phyloP scores from a whole-genome alignment of 2,888 invertebrate species.

The Drosophila mercatorum region DNA sequence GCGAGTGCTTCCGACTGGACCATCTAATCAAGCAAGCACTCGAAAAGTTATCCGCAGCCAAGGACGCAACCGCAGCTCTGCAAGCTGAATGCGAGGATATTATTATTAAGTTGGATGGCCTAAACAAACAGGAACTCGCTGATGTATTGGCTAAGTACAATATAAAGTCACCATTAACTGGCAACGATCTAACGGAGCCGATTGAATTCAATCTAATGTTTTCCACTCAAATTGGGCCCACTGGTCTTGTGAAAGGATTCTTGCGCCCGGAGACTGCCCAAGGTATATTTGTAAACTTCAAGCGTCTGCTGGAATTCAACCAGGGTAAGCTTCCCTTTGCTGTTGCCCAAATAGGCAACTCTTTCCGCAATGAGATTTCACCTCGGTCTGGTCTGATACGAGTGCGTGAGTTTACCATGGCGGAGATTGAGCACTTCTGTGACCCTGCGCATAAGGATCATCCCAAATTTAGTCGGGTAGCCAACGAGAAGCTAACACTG shows the following conservation, averaged over 20 bases:
- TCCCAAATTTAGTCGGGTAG: conserved; percentile 93
- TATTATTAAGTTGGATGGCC: conserved; percentile 90
- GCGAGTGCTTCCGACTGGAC: conserved; percentile 98
- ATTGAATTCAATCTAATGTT: conserved; percentile 99
- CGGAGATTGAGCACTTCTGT: conserved; percentile 99
- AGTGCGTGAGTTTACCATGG: conserved; percentile 99
- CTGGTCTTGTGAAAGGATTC: conserved; percentile 96
- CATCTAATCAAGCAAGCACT: conserved; percentile 98
- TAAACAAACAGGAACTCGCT: conserved; percentile 95
- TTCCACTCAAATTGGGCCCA: conserved; percentile 98
- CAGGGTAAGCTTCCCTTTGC: conserved; percentile 98
- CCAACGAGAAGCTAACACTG: conserved; percentile 90
- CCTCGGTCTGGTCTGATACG: conserved; percentile 97
- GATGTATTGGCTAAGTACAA: conserved; percentile 92
- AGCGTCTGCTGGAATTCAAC: conserved; percentile 98
- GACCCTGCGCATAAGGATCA: conserved; percentile 95
- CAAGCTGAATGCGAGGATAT: conserved; percentile 82
- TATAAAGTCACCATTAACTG: conserved; percentile 97
- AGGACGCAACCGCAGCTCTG: conserved; percentile 90
- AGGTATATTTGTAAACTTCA: conserved; percentile 99
- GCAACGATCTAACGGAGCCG: conserved; percentile 97
- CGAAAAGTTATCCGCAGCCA: conserved; percentile 93
- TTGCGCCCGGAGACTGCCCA: conserved; percentile 99
- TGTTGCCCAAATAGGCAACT: conserved; percentile 99
- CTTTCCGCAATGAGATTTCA: conserved; percentile 99